phyloP scores from a whole-genome alignment of 92 coral and sea anemone species.

The Muricea muricata region DNA sequence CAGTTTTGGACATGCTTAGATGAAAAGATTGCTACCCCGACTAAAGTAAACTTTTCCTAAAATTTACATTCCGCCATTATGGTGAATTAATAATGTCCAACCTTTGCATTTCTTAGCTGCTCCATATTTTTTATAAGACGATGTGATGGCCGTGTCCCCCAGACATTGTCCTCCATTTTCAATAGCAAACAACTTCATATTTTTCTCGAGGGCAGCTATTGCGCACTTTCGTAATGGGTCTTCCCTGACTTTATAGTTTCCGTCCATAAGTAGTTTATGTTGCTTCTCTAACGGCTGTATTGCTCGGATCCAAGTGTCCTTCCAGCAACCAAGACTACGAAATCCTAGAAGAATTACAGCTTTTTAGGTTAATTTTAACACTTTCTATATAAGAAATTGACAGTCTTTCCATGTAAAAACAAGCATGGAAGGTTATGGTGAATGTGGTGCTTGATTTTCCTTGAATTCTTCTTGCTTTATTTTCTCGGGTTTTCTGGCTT shows the following conservation, averaged over 20 bases:
- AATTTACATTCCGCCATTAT: too few species aligned
- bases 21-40: too few species aligned
- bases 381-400: too few species aligned
- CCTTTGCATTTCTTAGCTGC: conserved; percentile 79
- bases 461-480: too few species aligned
- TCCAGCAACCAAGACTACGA: conserved; percentile 89
- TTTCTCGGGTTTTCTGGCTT: too few species aligned
- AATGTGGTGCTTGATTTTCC: too few species aligned
- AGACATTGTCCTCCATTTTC: conserved; percentile 98
- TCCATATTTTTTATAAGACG: conserved; percentile 75
- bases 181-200: conserved; percentile 75
- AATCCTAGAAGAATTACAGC: conserved; percentile 64
- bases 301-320: conserved; percentile 92
- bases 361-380: too few species aligned
- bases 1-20: too few species aligned
- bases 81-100: not conserved
- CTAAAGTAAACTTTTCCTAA: too few species aligned
- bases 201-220: conserved; percentile 80
- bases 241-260: conserved; percentile 83
- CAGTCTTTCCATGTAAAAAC: too few species aligned
- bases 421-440: too few species aligned
- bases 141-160: conserved; percentile 69
- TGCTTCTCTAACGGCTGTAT: conserved; percentile 84
- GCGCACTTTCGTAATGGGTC: conserved; percentile 88
- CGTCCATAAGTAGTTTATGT: conserved; percentile 85